A percentile compares a stretch with the other conserved stretches of the same genome.
These are phyloP conservation scores for Chamaetylas fuelleborni DNA, from an alignment of 2,113 vertebrate species.

Conservation along the genomic window DNA sequence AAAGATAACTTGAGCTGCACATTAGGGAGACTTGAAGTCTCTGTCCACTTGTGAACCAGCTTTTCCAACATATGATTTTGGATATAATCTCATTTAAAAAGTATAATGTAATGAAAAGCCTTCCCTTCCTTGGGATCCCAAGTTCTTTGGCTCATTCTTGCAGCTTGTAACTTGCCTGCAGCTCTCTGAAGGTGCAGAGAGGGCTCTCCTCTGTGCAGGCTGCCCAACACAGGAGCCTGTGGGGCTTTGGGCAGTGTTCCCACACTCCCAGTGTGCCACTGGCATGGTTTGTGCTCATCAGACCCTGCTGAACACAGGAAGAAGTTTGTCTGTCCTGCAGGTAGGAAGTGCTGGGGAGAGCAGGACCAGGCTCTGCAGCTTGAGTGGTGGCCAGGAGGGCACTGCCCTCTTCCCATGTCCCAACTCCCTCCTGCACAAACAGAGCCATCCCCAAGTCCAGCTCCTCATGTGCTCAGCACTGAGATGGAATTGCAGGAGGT, in stretches of 20 bases:
- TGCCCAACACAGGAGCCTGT: rapidly evolving
- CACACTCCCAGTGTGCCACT: rapidly evolving
- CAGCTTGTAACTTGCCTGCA: background rate
- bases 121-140: background rate
- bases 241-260: background rate
- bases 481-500: background rate
- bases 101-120: background rate
- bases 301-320: background rate
- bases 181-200: background rate
- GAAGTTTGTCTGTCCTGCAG: background rate
- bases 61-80: background rate
- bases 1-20: background rate
- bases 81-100: background rate
- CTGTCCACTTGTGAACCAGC: background rate
- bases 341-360: background rate
- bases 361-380: rapidly evolving
- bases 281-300: background rate
- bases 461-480: background rate
- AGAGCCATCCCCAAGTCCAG: background rate
- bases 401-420: background rate
- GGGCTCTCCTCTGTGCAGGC: background rate
- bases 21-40: background rate
- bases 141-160: background rate
- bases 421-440: background rate
- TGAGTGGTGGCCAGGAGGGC: background rate